phyloP scores from a whole-genome alignment of 2,797 vertebrate species.

The Malacoctenus gilli region DNA sequence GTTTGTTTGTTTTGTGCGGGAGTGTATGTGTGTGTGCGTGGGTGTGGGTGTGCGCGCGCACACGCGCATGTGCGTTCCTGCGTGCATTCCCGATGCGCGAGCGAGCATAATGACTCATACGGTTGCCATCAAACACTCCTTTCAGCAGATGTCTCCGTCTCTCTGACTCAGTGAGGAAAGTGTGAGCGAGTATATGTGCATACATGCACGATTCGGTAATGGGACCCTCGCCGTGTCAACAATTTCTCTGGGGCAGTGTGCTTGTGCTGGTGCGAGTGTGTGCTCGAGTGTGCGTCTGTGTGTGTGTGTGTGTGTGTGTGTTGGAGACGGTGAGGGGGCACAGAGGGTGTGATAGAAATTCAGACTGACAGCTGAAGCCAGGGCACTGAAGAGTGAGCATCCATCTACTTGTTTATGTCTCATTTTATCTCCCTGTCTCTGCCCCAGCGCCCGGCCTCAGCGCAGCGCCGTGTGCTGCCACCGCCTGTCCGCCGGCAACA shows the following conservation, averaged over 20 bases:
- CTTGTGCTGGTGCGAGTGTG: not conserved
- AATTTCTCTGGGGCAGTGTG: slow-evolving; percentile 56
- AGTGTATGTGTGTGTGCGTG: slow-evolving; percentile 11
- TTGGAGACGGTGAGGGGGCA: slow-evolving; percentile 30
- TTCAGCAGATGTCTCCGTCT: slow-evolving; percentile 69
- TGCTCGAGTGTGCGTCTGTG: slow-evolving; percentile 16
- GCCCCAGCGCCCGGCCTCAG: slow-evolving; percentile 38
- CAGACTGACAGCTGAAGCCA: slow-evolving; percentile 61
- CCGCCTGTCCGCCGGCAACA: slow-evolving; percentile 63
- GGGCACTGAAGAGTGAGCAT: slow-evolving; percentile 84
- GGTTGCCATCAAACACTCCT: slow-evolving; percentile 68
- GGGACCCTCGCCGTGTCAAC: slow-evolving; percentile 56
- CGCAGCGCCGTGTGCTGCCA: slow-evolving; percentile 50
- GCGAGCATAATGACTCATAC: slow-evolving; percentile 71
- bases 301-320: slow-evolving; percentile 22
- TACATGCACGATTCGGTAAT: slow-evolving; percentile 52
- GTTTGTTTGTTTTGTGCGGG: slow-evolving; percentile 51
- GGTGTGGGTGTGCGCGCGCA: slow-evolving; percentile 7
- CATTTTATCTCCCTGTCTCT: slow-evolving; percentile 59
- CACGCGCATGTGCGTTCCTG: slow-evolving; percentile 22
- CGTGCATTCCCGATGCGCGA: slow-evolving; percentile 46
- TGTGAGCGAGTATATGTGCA: slow-evolving; percentile 56
- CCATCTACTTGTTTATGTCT: slow-evolving; percentile 77
- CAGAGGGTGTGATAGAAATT: slow-evolving; percentile 72
- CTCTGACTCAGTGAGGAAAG: slow-evolving; percentile 65